Conservation (phyloP, 2,113 vertebrate genomes). For the Gnathonemus longibarbis region DNA sequence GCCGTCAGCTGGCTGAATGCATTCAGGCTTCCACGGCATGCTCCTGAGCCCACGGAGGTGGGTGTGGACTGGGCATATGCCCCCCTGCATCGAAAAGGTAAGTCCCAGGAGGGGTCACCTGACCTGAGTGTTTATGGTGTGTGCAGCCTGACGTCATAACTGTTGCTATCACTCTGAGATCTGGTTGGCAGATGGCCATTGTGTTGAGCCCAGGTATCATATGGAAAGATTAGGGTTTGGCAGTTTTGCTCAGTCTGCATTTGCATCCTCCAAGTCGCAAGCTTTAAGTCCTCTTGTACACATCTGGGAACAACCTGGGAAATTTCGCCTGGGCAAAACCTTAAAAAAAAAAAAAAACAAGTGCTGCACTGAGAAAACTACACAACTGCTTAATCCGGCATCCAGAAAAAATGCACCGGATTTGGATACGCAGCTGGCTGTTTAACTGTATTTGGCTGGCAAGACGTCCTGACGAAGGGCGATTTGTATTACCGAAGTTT, state of each 20-base stretch:
- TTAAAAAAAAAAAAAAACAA: background rate
- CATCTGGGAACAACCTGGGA: background rate
- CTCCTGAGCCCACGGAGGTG: background rate
- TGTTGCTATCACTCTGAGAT: background rate
- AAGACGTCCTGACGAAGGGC: background rate
- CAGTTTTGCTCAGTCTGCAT: background rate
- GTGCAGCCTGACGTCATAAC: background rate
- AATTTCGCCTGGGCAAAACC: background rate
- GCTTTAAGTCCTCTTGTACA: background rate
- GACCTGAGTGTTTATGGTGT: background rate
- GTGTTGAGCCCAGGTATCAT: background rate
- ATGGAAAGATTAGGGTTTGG: background rate
- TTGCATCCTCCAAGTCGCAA: background rate
- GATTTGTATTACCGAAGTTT: background rate
- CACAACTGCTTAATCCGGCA: background rate
- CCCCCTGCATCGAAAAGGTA: background rate
- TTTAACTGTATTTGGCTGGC: background rate
- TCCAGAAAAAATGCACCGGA: background rate
- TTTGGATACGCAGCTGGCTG: background rate
- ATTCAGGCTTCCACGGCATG: background rate
- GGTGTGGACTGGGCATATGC: background rate
- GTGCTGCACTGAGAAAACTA: background rate
- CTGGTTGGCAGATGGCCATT: background rate
- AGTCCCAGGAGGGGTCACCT: background rate
- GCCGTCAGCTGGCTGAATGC: background rate